Percentiles rank a stretch among this genome's conserved stretches.
phyloP scores from a whole-genome alignment of 1,140 invertebrate species.

The Euglossa dilemma region DNA sequence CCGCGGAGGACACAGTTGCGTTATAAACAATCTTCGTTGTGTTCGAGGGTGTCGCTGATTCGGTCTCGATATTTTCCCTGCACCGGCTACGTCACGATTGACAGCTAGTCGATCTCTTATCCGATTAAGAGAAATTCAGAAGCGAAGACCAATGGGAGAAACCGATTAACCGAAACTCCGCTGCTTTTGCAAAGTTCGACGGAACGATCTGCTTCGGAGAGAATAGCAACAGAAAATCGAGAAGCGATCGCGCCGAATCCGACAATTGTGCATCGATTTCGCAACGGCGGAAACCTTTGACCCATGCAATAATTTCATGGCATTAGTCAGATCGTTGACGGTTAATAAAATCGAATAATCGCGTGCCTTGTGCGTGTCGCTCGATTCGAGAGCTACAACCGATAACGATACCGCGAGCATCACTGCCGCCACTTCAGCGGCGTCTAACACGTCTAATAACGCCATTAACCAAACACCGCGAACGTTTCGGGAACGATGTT shows the following conservation, averaged over 20 bases:
- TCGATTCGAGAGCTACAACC: conserved; percentile 1
- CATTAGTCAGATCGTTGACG: conserved; percentile 72
- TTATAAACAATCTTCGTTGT: background rate
- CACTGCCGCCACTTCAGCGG: background rate
- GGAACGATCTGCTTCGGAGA: background rate
- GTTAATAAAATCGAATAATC: conserved; percentile 55
- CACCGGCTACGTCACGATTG: background rate
- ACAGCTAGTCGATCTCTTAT: background rate
- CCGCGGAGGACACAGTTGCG: background rate
- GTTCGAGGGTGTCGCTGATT: background rate
- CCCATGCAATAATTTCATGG: conserved; percentile 73
- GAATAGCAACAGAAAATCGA: conserved; percentile 28
- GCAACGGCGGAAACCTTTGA: conserved; percentile 69
- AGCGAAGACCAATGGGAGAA: too few species aligned
- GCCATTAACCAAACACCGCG: conserved; percentile 6
- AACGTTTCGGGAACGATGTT: conserved; percentile 17
- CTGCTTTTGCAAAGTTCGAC: background rate
- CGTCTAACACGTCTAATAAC: background rate
- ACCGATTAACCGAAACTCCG: too few species aligned
- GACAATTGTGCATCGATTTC: conserved; percentile 63
- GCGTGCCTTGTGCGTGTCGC: conserved; percentile 46
- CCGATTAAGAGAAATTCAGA: too few species aligned
- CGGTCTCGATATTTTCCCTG: background rate
- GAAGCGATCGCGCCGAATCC: conserved; percentile 58
- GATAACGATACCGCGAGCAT: conserved; percentile 20